Conservation (phyloP, 2,113 vertebrate species). For the Cyanoramphus novaezelandiae region DNA sequence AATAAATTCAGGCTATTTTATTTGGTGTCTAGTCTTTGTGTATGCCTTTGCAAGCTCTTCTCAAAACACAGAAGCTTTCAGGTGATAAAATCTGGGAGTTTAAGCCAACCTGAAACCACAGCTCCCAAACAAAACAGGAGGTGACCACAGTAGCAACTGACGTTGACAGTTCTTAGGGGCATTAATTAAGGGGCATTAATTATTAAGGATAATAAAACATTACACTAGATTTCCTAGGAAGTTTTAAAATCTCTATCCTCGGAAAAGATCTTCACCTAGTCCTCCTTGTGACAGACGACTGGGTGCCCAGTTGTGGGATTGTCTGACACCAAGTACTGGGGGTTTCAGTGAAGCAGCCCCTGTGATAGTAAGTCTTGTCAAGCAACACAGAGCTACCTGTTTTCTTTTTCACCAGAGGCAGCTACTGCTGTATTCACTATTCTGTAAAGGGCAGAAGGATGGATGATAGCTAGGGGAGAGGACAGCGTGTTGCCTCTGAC, state of each 20-base stretch:
- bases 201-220: neutral
- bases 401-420: neutral
- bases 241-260: neutral
- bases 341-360: neutral
- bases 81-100: neutral
- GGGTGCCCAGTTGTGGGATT: neutral
- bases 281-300: neutral
- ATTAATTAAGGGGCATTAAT: neutral
- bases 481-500: neutral
- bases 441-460: neutral
- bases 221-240: neutral
- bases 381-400: neutral
- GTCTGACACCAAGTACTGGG: neutral
- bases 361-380: neutral
- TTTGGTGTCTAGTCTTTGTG: neutral
- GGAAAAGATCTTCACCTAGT: neutral
- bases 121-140: neutral
- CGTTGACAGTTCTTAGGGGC: neutral
- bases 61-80: neutral
- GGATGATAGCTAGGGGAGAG: neutral
- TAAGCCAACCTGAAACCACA: neutral
- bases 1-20: neutral
- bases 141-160: neutral
- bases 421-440: neutral
- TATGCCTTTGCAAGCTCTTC: neutral